A percentile compares a stretch with the other conserved stretches of the same genome.
phyloP scores from a whole-genome alignment of 1,140 invertebrate genomes.

The Andricus grossulariae region DNA sequence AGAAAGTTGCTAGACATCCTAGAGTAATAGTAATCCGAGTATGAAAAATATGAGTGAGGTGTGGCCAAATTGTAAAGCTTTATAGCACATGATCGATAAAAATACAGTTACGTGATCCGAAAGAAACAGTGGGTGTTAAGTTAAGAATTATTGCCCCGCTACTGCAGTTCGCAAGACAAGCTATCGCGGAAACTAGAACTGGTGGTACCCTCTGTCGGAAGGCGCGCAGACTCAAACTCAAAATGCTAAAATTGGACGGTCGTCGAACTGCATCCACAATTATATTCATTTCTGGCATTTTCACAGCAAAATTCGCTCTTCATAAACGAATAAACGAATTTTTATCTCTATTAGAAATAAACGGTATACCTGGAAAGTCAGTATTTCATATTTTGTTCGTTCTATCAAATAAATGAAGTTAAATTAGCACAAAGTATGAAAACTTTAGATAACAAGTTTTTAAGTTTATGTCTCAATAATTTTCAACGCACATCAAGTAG shows the following conservation, averaged over 20 bases:
- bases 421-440: too few species aligned
- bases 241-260: constrained; percentile 21
- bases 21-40: neutral
- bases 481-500: too few species aligned
- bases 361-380: too few species aligned
- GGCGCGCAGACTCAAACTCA: neutral
- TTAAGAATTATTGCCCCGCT: constrained; percentile 1
- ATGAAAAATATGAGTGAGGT: neutral
- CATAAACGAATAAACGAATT: neutral
- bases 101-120: constrained; percentile 23
- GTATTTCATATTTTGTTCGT: too few species aligned
- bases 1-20: too few species aligned
- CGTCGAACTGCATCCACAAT: constrained; percentile 17
- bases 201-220: constrained; percentile 4
- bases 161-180: neutral
- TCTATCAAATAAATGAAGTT: too few species aligned
- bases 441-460: too few species aligned
- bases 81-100: constrained; percentile 12
- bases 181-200: neutral
- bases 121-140: constrained; percentile 25
- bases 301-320: neutral
- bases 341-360: too few species aligned
- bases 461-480: too few species aligned
- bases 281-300: constrained; percentile 5
- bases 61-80: constrained; percentile 1